phyloP scores from a whole-genome alignment of 2,888 invertebrate species.

The Allygus modestus region DNA sequence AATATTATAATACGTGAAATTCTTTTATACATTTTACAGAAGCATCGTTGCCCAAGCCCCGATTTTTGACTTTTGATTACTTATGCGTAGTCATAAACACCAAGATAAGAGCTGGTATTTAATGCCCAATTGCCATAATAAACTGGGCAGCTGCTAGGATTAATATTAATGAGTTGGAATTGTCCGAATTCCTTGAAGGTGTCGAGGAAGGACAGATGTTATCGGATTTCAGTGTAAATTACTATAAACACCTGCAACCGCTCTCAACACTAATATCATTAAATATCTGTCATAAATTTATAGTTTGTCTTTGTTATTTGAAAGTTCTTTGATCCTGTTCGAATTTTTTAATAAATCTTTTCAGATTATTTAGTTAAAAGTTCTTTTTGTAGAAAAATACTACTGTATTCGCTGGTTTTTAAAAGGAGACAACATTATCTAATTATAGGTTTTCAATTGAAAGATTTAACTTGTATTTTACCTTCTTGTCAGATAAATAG shows the following conservation, averaged over 20 bases:
- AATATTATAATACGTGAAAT: too few species aligned
- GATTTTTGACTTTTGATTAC: neutral
- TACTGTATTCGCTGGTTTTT: too few species aligned
- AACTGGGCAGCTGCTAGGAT: slow-evolving; percentile 27
- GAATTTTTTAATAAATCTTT: too few species aligned
- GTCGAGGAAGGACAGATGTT: slow-evolving; percentile 18
- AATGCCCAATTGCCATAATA: slow-evolving; percentile 17
- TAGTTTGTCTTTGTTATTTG: neutral
- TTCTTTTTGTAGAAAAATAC: too few species aligned
- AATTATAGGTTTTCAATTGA: too few species aligned
- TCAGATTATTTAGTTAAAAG: too few species aligned
- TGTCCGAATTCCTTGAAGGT: slow-evolving; percentile 35
- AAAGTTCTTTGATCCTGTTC: neutral
- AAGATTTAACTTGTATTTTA: too few species aligned
- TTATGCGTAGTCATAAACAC: neutral
- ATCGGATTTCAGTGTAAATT: slow-evolving; percentile 26
- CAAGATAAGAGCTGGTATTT: slow-evolving; percentile 14
- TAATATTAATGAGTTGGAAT: slow-evolving; percentile 52
- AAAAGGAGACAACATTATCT: too few species aligned
- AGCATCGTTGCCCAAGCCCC: neutral
- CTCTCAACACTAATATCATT: slow-evolving; percentile 10
- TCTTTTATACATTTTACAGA: neutral
- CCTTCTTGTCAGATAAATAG: too few species aligned
- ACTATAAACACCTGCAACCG: slow-evolving; percentile 37
- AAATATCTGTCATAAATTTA: slow-evolving; percentile 26